These are phyloP conservation scores for Eulemur albifrons DNA, from an alignment of 2,797 vertebrate genomes.

Conservation along the genomic window DNA sequence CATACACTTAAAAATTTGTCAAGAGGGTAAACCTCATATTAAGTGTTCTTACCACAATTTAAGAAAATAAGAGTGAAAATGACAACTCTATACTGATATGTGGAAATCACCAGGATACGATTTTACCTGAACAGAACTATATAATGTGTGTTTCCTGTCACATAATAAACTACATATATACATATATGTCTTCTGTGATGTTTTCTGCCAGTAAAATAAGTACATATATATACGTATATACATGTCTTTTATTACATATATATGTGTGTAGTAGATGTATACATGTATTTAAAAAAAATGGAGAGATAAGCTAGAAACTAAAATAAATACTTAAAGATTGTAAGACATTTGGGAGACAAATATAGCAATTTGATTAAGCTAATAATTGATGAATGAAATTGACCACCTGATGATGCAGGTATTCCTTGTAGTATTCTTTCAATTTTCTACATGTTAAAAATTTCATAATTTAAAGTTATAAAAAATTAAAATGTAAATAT, in stretches of 20 bases:
- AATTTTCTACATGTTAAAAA: neutral
- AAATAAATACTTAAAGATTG: neutral
- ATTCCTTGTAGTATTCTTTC: neutral
- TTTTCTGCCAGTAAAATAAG: neutral
- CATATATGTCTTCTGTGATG: neutral
- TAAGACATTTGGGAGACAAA: neutral
- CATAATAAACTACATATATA: neutral
- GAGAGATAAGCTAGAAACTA: neutral
- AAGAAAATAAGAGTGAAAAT: neutral
- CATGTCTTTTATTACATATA: neutral
- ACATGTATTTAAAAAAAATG: neutral
- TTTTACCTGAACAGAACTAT: neutral
- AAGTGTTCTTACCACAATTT: neutral
- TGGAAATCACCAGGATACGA: neutral
- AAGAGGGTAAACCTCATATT: neutral
- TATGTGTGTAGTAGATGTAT: neutral
- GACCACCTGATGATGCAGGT: neutral
- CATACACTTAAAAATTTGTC: neutral
- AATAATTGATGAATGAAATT: conserved; percentile 14
- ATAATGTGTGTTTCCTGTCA: neutral
- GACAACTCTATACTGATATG: neutral
- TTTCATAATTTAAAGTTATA: neutral
- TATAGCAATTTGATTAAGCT: neutral
- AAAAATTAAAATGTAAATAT: conserved; percentile 32
- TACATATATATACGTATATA: neutral